Percentiles rank a stretch among this genome's conserved stretches.
phyloP scores from a whole-genome alignment of 2,797 vertebrate genomes.

The Adelosebastes latens region DNA sequence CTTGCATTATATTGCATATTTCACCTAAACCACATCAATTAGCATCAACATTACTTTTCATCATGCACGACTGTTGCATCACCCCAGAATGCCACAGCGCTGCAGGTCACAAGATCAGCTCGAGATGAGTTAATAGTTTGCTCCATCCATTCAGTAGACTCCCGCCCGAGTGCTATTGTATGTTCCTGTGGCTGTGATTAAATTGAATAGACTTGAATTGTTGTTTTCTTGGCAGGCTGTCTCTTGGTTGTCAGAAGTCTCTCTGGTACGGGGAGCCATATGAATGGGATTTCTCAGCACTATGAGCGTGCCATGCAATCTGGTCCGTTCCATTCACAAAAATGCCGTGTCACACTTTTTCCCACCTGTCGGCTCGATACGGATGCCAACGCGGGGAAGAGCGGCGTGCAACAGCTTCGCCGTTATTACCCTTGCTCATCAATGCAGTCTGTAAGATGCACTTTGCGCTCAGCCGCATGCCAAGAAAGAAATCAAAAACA shows the following conservation, averaged over 20 bases:
- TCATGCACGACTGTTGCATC: not conserved
- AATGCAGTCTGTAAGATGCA: slow-evolving; percentile 43
- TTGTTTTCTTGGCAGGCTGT: slow-evolving; percentile 59
- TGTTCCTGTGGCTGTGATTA: slow-evolving; percentile 31
- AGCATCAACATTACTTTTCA: not conserved
- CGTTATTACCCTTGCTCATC: slow-evolving; percentile 53
- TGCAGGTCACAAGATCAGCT: not conserved
- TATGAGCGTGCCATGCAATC: slow-evolving; percentile 54
- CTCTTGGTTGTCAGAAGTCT: slow-evolving; percentile 50
- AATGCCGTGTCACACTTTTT: slow-evolving; percentile 51
- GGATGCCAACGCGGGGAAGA: slow-evolving; percentile 48
- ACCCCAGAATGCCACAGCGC: not conserved
- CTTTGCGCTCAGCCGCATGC: slow-evolving; percentile 39
- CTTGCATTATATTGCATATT: not conserved
- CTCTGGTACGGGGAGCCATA: slow-evolving; percentile 35
- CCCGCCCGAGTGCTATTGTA: not conserved
- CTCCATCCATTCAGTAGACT: not conserved
- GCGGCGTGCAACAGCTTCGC: slow-evolving; percentile 36
- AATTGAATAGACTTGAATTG: slow-evolving; percentile 34
- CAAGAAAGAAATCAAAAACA: slow-evolving; percentile 55
- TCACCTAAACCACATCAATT: not conserved
- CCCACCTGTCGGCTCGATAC: slow-evolving; percentile 53
- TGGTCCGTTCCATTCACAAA: slow-evolving; percentile 71
- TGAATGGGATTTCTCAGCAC: slow-evolving; percentile 64
- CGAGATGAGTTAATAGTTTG: slow-evolving; percentile 6